Evolutionary conservation across 2,113 vertebrate genomes (phyloP), one percentile per base, ranked within the genome.

Genomic region (Clarias gariepinus): DNA sequence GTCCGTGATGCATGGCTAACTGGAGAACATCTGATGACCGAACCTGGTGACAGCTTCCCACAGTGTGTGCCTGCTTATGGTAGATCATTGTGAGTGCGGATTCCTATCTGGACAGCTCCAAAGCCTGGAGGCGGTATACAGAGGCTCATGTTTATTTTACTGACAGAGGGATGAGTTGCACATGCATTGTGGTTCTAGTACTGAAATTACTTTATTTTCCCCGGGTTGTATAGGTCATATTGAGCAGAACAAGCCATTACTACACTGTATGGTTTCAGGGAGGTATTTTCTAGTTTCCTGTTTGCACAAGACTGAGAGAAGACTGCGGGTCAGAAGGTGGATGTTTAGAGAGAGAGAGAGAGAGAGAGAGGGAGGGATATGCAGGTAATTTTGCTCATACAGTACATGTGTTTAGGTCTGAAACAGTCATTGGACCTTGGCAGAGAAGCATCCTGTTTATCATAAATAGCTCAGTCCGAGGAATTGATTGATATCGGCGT

Each of bases 131-230:
- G 60, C 36, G 36, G 63, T 47, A 55, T 23, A 58, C 6, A 84
- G 77, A 80, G 41, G 19, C 58, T 73, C 76, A 69, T 73, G 76
- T 80, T 81, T 87, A 58, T 83, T 69, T 55, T 52, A 36, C 33
- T 41, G 33, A 79, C n/a, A 23, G 30, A 84, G 36, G 33, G 33
- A 15, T 61, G 82, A 33, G 71, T 61, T 28, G 30, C 63, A 57
- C 16, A n/a, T 69, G 25, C 68, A 53, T 36, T 28, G 33, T 7
- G 33, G 63, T 80, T 73, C 74, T 57, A 28, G 33, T 25, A 80
- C 30, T 18, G 63, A 81, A 84, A 87, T 71, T 30, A 55, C 64
- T 87, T 81, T 81, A 58, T 61, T 87, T 87, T 79, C 86, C 57
- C 18, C 9, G 13, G 66, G 82, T 79, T 76, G 52, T 41, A 30